A percentile compares a stretch with the other conserved stretches of the same genome.
These are phyloP conservation scores for Euwallacea fornicatus DNA, from an alignment of 1,140 invertebrate genomes.

Conservation along the genomic window DNA sequence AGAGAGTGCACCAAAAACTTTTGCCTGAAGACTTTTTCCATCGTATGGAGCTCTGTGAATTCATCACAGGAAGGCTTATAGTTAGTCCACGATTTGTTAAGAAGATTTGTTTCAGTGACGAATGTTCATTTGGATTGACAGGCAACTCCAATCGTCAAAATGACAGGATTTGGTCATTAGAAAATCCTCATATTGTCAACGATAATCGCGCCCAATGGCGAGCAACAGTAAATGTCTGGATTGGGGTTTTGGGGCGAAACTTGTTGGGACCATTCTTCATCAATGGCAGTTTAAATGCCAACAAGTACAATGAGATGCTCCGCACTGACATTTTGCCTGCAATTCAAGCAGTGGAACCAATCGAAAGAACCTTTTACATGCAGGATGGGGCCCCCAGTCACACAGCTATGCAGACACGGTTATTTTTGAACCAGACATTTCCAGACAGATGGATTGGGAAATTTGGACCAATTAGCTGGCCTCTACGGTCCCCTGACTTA, in stretches of 20 bases:
- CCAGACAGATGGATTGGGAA: too few relatives aligned
- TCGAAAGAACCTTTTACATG: constrained; percentile 1
- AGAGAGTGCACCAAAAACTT: neutral
- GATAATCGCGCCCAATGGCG: neutral
- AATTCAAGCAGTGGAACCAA: neutral
- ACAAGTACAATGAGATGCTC: neutral
- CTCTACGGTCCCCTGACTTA: constrained; percentile 1
- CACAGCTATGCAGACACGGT: neutral
- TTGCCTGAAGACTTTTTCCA: neutral
- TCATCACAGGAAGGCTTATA: neutral
- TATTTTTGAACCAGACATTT: constrained; percentile 6
- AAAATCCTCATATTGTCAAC: neutral
- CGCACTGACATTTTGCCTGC: neutral
- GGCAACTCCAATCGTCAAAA: neutral
- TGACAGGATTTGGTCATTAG: neutral
- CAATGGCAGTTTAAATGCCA: constrained; percentile 3
- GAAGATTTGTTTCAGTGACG: neutral
- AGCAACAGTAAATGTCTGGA: neutral
- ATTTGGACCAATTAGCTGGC: neutral
- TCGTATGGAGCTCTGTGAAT: neutral
- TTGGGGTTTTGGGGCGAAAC: neutral
- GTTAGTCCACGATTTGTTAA: neutral
- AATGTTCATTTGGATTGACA: constrained; percentile 1
- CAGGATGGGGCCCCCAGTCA: constrained; percentile 7
- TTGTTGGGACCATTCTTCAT: constrained; percentile 1